Percentiles rank a stretch among this genome's conserved stretches.
phyloP scores from a whole-genome alignment of 2,888 invertebrate genomes.

The Apocheima hispidaria region DNA sequence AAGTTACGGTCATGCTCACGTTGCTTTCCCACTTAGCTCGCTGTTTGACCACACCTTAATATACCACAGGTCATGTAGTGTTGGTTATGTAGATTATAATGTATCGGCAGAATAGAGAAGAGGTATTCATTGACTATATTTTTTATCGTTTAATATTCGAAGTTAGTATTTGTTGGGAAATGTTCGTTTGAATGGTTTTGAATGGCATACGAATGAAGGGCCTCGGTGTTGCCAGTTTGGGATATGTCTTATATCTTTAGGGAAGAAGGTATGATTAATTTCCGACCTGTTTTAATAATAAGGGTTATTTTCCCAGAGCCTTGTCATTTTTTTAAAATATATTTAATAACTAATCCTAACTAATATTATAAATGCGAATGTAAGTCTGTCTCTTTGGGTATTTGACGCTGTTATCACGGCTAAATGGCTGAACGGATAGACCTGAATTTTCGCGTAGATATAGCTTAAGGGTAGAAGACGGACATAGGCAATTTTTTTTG shows the following conservation, averaged over 20 bases:
- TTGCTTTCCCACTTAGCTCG: not conserved
- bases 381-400: too few species aligned
- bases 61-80: constrained; percentile 24
- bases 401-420: too few species aligned
- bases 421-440: too few species aligned
- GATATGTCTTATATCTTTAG: not conserved
- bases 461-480: too few species aligned
- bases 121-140: constrained; percentile 25
- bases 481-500: too few species aligned
- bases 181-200: constrained; percentile 35
- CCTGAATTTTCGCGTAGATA: too few species aligned
- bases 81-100: constrained; percentile 46
- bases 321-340: too few species aligned
- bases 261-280: too few species aligned
- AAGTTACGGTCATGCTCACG: not conserved
- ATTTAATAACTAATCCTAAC: too few species aligned
- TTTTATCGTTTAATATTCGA: constrained; percentile 39
- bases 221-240: constrained; percentile 9
- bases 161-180: constrained; percentile 37
- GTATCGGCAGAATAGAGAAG: constrained; percentile 46
- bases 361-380: too few species aligned
- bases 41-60: constrained; percentile 1
- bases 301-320: too few species aligned
- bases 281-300: too few species aligned
- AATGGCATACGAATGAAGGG: constrained; percentile 31